Evolutionary conservation across 1,140 invertebrate species (phyloP).

Genomic region (Acromyrmex heyeri): DNA sequence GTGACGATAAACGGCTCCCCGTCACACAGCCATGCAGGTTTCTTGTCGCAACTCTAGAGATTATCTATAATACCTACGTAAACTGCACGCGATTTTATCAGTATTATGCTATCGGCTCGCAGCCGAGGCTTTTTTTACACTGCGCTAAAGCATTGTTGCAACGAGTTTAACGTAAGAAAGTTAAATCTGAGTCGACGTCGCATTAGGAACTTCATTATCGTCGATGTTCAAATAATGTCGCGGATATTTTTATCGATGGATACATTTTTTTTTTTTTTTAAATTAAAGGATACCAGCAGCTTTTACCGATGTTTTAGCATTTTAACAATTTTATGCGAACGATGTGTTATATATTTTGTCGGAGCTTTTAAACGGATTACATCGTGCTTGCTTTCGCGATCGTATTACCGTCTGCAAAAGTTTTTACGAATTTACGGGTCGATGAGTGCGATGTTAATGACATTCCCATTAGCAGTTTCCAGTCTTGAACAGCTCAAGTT

Average conservation of each 20-base stretch:
- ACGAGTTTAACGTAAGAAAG: neutral
- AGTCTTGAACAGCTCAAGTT: slow-evolving; percentile 53
- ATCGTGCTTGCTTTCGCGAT: slow-evolving; percentile 40
- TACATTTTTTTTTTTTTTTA: neutral
- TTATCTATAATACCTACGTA: slow-evolving; percentile 46
- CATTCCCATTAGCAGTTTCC: slow-evolving; percentile 56
- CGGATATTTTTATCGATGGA: neutral
- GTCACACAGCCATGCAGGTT: neutral
- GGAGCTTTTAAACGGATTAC: slow-evolving; percentile 27
- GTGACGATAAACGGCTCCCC: slow-evolving; percentile 47
- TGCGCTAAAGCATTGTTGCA: neutral
- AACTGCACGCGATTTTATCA: slow-evolving; percentile 44
- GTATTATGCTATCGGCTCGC: neutral
- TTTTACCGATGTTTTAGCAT: slow-evolving; percentile 3
- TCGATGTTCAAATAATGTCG: slow-evolving; percentile 11
- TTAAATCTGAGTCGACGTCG: neutral
- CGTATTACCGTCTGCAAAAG: slow-evolving; percentile 42
- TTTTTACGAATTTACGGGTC: slow-evolving; percentile 58
- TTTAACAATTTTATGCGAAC: slow-evolving; percentile 15
- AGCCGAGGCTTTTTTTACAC: neutral
- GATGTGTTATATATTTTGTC: neutral
- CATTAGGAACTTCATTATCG: slow-evolving; percentile 18
- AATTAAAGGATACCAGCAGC: neutral
- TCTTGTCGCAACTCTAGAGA: slow-evolving; percentile 50
- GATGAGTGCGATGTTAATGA: slow-evolving; percentile 56